A percentile compares a stretch with the other conserved stretches of the same genome.
These are phyloP conservation scores for Chelonus formosanus DNA, from an alignment of 2,888 invertebrate genomes.

Conservation along the genomic window DNA sequence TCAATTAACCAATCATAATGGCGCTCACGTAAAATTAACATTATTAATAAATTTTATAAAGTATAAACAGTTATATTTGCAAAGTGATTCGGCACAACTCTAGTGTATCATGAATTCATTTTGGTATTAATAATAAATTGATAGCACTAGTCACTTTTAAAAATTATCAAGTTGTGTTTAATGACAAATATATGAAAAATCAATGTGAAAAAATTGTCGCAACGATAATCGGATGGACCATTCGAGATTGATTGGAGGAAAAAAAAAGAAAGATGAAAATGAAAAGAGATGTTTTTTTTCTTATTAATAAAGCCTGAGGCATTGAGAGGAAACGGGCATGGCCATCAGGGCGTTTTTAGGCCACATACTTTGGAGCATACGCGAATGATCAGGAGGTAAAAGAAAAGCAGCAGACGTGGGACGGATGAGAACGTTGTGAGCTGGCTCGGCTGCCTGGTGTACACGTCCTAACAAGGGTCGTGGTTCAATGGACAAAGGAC, in stretches of 20 bases:
- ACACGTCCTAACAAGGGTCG: conserved; percentile 24
- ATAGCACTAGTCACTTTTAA: no score
- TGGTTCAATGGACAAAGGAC: conserved; percentile 31
- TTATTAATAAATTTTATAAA: neutral
- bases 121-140: no score
- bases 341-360: conserved; percentile 30
- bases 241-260: neutral
- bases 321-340: conserved; percentile 18
- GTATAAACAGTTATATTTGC: neutral
- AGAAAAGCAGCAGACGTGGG: conserved; percentile 6
- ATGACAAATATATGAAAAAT: neutral
- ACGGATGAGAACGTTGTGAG: conserved; percentile 10
- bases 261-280: conserved; percentile 6
- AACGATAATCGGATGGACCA: neutral
- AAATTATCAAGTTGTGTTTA: neutral
- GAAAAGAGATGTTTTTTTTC: conserved; percentile 12
- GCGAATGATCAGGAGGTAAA: conserved; percentile 1
- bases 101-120: no score
- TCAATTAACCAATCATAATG: conserved; percentile 18
- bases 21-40: conserved; percentile 12
- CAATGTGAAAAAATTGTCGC: neutral
- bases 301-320: conserved; percentile 16
- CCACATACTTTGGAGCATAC: conserved; percentile 25
- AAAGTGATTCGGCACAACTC: neutral
- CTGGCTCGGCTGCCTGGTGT: conserved; percentile 17